Conservation (phyloP, 2,113 vertebrate species). For the Spermophilus dauricus region DNA sequence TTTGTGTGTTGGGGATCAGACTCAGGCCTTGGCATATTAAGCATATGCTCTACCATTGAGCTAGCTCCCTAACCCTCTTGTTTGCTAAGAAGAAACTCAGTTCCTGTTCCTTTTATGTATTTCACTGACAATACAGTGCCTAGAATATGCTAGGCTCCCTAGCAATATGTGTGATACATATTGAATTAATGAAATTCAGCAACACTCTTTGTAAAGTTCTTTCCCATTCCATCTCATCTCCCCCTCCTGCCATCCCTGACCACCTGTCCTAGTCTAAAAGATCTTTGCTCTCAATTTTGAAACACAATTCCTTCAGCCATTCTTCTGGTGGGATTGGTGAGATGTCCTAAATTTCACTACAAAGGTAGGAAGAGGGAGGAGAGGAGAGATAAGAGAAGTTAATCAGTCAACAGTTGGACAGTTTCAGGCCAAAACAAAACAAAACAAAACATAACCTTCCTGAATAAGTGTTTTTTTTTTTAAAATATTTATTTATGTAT, state of each 20-base stretch:
- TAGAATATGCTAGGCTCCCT: neutral
- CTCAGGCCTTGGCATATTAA: too few species aligned
- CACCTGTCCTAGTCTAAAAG: neutral
- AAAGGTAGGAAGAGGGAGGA: neutral
- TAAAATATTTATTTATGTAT: too few species aligned
- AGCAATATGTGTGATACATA: neutral
- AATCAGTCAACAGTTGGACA: neutral
- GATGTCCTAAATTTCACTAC: neutral
- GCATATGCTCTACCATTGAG: too few species aligned
- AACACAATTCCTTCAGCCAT: neutral
- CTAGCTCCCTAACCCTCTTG: too few species aligned
- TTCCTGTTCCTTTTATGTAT: neutral
- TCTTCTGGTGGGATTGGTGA: neutral
- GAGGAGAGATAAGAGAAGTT: neutral
- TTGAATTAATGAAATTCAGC: neutral
- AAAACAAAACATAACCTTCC: neutral
- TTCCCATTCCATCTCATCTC: neutral
- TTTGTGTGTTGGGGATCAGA: too few species aligned
- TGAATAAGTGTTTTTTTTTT: too few species aligned
- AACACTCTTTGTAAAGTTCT: too few species aligned
- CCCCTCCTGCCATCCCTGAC: neutral
- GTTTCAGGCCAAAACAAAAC: too few species aligned
- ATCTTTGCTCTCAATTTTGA: slow-evolving; percentile 11
- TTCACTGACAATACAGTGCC: neutral
- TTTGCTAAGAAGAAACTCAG: neutral